Evolutionary conservation across 2,797 vertebrate species (phyloP).

Genomic region (Acestrorhynchus altus): DNA sequence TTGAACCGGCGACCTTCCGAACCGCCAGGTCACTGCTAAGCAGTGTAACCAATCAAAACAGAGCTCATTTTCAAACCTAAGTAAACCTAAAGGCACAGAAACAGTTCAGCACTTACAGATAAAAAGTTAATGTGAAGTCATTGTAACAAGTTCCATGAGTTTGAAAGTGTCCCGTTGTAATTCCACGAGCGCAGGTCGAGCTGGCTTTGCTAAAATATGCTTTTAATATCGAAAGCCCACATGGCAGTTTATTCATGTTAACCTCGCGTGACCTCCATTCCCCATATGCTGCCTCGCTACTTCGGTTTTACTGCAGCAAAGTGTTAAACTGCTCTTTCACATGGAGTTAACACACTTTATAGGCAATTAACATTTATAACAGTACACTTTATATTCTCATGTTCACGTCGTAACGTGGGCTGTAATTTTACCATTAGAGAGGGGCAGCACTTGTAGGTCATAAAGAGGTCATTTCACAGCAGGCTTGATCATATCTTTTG

Average conservation of each 20-base stretch:
- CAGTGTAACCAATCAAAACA: no score
- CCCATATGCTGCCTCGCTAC: neutral
- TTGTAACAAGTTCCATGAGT: no score
- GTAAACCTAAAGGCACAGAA: no score
- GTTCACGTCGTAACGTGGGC: neutral
- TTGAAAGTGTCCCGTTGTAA: no score
- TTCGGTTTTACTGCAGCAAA: neutral
- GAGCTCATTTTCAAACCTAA: no score
- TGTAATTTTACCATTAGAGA: slow-evolving; percentile 10
- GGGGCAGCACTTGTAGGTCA: neutral
- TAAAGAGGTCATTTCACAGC: neutral
- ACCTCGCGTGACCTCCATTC: neutral
- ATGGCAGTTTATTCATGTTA: neutral
- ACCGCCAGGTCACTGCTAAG: no score
- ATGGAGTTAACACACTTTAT: slow-evolving; percentile 18
- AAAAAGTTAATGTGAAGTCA: no score
- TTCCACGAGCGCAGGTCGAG: no score
- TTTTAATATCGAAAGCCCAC: neutral
- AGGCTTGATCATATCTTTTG: neutral
- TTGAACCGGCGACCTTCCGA: no score
- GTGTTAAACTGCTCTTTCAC: slow-evolving; percentile 19
- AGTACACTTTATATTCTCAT: slow-evolving; percentile 13
- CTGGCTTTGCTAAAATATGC: no score
- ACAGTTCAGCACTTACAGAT: no score
- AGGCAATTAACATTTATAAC: slow-evolving; percentile 38